Evolutionary conservation across 2,888 invertebrate species (phyloP).

Genomic region (Griposia aprilina): DNA sequence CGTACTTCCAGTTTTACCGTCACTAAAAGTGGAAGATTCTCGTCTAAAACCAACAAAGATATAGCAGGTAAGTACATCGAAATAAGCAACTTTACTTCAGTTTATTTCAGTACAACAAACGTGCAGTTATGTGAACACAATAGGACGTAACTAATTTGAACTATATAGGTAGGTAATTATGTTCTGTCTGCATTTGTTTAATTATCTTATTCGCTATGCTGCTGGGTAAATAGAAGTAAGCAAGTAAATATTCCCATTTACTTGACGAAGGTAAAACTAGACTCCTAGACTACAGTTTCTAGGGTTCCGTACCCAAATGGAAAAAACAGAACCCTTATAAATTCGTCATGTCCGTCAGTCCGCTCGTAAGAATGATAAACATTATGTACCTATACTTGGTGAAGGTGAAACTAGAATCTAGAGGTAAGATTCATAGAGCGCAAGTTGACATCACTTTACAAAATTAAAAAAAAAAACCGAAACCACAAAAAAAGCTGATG

Average conservation of each 20-base stretch:
- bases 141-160: slow-evolving; percentile 28
- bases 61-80: background rate
- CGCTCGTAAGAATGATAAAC: no score
- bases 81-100: slow-evolving; percentile 12
- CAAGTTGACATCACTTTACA: no score
- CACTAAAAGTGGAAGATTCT: background rate
- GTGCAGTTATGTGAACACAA: background rate
- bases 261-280: background rate
- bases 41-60: background rate
- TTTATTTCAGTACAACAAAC: slow-evolving; percentile 14
- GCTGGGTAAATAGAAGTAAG: background rate
- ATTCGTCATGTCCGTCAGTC: no score
- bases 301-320: no score
- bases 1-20: no score
- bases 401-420: no score
- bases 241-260: background rate
- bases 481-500: no score
- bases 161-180: background rate
- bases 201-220: background rate
- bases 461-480: no score
- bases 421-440: no score
- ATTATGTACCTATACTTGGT: no score
- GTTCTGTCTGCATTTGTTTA: background rate
- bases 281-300: no score
- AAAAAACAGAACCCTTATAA: no score